Evolutionary conservation across 2,888 invertebrate genomes (phyloP), one percentile per base, ranked within the genome.

Genomic region (Girardia tigrina): DNA sequence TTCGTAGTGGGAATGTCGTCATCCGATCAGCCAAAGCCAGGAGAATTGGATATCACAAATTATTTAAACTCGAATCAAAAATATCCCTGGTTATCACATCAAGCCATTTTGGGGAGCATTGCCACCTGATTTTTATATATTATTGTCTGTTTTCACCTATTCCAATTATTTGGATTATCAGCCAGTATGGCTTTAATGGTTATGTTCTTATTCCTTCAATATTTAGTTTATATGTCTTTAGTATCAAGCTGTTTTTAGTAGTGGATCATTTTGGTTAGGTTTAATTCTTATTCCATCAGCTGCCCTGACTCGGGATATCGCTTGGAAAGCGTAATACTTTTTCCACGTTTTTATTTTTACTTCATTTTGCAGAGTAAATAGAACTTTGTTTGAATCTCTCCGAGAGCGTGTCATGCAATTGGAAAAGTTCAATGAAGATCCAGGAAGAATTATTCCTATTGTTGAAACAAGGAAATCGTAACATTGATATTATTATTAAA

Each of bases 21-120:
- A n/a, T n/a, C n/a, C n/a, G n/a, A n/a, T n/a, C n/a, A n/a, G n/a
- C n/a, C n/a, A n/a, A n/a, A n/a, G n/a, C n/a, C n/a, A n/a, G n/a
- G n/a, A n/a, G n/a, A n/a, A n/a, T n/a, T n/a, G n/a, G n/a, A n/a
- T n/a, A n/a, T n/a, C n/a, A n/a, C n/a, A n/a, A n/a, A n/a, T n/a
- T n/a, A n/a, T n/a, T n/a, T n/a, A n/a, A n/a, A n/a, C n/a, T n/a
- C n/a, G n/a, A n/a, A n/a, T n/a, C n/a, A n/a, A n/a, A n/a, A n/a
- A n/a, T n/a, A n/a, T n/a, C n/a, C 93, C 69, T 90, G 90, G 85
- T 88, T 94, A 74, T 93, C 94, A 75, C 94, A 95, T 86, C 86
- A 91, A 78, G 90, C 94, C 79, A 97, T 94, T 80, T 93, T 94
- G 92, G 95, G 95, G 78, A 95, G 94, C 77, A 91, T 98, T 79